Base-by-base conservation (phyloP, 2,113 vertebrate genomes). In the Neolamprologus variostigma region DNA sequence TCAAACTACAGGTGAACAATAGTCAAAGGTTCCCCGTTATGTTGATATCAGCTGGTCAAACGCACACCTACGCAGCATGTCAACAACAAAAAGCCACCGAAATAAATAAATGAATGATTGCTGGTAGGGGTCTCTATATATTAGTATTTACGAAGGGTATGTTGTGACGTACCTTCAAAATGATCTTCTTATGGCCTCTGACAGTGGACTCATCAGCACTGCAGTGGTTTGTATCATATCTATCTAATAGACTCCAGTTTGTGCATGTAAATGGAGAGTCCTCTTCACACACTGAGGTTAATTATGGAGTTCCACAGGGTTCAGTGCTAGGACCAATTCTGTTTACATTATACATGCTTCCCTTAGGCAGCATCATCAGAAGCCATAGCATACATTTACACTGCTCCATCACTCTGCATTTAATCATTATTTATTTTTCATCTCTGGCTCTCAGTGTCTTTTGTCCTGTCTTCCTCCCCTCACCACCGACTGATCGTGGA, bases 211-310 rank as follows among this genome's bases (percentile, higher is more conserved):
- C 21, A 26, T 55, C 51, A 21, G 54, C 21, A 1, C 54, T 57
- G 21, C 54, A 57, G 7, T 26, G 21, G 54, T 57, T 57, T 26
- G 54, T 57, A 26, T 57, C 54, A 57, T 57, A 57, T 26, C 12
- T 0, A 26, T 26, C 21, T 5, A 57, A 57, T 26, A 57, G 21
- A 26, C 54, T 57, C 51, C 51, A 53, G 0, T 53, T 55, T 55
- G 54, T 26, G 0, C 54, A 55, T 0, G 0, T 23, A 14, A 26
- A 55, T 55, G 54, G 54, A 55, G 54, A 26, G 12, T 55, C 12
- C 21, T 55, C 21, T 55, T 8, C 0, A 35, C 0, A 51, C 50
- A 51, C 50, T n/a, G 0, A 55, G 53, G 53, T 55, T n/a, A n/a
- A n/a, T n/a, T 55, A 13, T 13, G 54, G 54, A 26, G 54, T 55